Evolutionary conservation across 2,888 invertebrate species (phyloP), one percentile per base, ranked within the genome.

Genomic region (Silvanus unidentatus): DNA sequence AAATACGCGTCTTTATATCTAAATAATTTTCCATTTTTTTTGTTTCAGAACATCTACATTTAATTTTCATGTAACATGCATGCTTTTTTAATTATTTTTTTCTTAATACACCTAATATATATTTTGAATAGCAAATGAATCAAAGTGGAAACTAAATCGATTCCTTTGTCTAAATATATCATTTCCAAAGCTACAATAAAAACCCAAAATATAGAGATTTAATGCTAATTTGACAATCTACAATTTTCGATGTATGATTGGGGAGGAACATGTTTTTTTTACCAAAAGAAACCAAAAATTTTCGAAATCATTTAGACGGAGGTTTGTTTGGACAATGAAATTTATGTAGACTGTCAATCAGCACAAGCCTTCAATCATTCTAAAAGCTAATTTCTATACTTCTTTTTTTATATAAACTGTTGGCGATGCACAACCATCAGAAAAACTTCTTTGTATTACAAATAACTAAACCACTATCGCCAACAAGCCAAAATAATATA

Each of bases 391-490:
- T 32, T 32, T 32, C 13, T 9, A 5, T 37, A 37, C 5, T 12
- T 15, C 12, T 37, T 6, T n/a, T 37, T 9, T 35, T 35, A 11
- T 35, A 35, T 8, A 11, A 35, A 6, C 9, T 59, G 64, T 54
- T 62, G 65, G 64, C 65, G 63, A 64, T 50, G 63, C 67, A 67
- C 67, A 67, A 67, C 67, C 67, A 63, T 66, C 57, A 55, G 22
- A 22, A 57, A 64, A 57, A 62, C 58, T 62, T n/a, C n/a, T n/a
- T n/a, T 63, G 55, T 64, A 61, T 53, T 59, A 46, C 51, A 50
- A 58, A 56, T 51, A 62, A 63, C 55, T 53, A 62, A 60, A 62
- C 54, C 55, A 11, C 10, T 32, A 63, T 64, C 62, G 65, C 64
- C 65, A 65, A 64, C 61, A 51, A 43, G 46, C 50, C 57, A 55